These are phyloP conservation scores for Ophion ellenae DNA, from an alignment of 2,888 invertebrate genomes.

Conservation along the genomic window DNA sequence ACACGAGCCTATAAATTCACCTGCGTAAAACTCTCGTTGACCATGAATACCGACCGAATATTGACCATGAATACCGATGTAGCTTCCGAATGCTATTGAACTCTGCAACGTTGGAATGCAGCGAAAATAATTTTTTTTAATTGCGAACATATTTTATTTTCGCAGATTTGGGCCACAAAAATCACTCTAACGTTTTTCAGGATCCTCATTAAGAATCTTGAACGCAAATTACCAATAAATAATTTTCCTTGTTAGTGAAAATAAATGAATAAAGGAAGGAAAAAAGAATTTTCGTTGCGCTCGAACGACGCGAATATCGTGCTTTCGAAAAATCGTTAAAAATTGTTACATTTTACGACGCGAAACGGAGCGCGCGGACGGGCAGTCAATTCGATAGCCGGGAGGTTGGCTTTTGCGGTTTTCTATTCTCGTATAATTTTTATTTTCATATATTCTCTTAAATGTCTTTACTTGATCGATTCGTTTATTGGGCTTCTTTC, in stretches of 20 bases:
- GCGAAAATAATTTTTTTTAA: too few species aligned
- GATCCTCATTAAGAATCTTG: too few species aligned
- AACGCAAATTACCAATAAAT: too few species aligned
- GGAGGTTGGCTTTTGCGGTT: slow-evolving; percentile 71
- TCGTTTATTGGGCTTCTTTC: slow-evolving; percentile 57
- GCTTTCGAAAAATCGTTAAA: not conserved
- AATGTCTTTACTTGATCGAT: slow-evolving; percentile 37
- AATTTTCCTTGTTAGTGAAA: too few species aligned
- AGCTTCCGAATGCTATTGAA: not conserved
- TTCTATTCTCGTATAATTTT: slow-evolving; percentile 45
- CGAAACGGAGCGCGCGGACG: slow-evolving; percentile 69
- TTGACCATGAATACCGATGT: slow-evolving; percentile 70
- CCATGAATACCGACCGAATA: slow-evolving; percentile 71
- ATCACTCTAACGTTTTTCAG: too few species aligned
- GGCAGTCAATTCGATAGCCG: slow-evolving; percentile 66
- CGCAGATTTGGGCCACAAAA: too few species aligned
- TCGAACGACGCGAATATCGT: too few species aligned
- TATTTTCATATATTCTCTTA: not conserved
- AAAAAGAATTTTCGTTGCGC: too few species aligned
- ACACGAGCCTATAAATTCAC: too few species aligned
- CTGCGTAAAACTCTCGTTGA: slow-evolving; percentile 31
- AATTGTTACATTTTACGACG: slow-evolving; percentile 21
- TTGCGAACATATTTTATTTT: too few species aligned
- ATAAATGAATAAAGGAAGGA: too few species aligned
- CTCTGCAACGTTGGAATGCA: too few species aligned